phyloP scores from a whole-genome alignment of 2,888 invertebrate genomes.

The Sylvicola cinctus region DNA sequence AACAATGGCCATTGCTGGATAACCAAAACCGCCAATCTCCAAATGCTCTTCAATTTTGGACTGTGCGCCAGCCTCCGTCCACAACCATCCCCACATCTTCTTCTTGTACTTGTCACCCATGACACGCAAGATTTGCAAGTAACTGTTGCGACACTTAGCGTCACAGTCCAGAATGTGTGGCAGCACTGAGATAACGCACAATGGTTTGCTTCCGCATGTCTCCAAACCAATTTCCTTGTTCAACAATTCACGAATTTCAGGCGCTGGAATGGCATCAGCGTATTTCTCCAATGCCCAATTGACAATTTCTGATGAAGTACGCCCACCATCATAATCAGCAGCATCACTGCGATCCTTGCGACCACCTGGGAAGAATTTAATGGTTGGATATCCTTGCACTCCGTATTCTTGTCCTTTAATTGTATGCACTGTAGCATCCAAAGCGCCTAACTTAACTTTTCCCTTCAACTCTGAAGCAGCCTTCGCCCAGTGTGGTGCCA shows the following conservation, averaged over 20 bases:
- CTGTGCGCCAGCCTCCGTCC: conserved; percentile 86
- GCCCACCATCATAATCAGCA: conserved; percentile 81
- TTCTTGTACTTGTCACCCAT: conserved; percentile 84
- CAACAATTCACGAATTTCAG: conserved; percentile 58
- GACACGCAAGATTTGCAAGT: conserved; percentile 46
- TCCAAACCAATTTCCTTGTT: conserved; percentile 40
- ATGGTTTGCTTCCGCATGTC: conserved; percentile 67
- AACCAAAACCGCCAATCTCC: conserved; percentile 94
- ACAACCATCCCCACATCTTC: conserved; percentile 95
- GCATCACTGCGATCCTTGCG: conserved; percentile 45
- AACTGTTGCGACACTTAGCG: conserved; percentile 76
- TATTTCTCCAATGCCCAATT: conserved; percentile 72
- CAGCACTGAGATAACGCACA: conserved; percentile 79
- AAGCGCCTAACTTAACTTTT: conserved; percentile 85
- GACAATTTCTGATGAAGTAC: conserved; percentile 78
- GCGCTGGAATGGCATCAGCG: conserved; percentile 71
- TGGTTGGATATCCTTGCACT: conserved; percentile 90
- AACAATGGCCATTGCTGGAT: conserved; percentile 94
- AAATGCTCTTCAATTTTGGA: conserved; percentile 64
- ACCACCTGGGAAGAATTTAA: conserved; percentile 72
- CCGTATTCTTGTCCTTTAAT: conserved; percentile 62
- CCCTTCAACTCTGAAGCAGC: conserved; percentile 91
- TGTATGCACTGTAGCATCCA: conserved; percentile 88
- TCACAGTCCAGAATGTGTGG: conserved; percentile 95
- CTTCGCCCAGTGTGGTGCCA: conserved; percentile 78